Conservation (phyloP, 2,888 invertebrate species). For the Trachelus stipa region DNA sequence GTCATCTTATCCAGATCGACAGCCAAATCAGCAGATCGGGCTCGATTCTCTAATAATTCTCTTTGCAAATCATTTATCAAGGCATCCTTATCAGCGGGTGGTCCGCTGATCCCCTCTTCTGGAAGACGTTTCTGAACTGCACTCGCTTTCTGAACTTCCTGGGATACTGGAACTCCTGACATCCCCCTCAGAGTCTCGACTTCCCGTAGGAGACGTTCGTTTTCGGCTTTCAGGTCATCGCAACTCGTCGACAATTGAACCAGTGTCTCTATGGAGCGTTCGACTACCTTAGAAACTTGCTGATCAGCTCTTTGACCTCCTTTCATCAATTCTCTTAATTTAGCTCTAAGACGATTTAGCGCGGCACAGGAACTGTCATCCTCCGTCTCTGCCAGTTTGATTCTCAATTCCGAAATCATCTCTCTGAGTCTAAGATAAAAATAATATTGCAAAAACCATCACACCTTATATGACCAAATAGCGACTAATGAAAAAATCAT, state of each 20-base stretch:
- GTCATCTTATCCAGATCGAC: conserved; percentile 40
- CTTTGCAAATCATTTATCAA: conserved; percentile 33
- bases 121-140: not conserved
- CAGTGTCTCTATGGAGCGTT: conserved; percentile 52
- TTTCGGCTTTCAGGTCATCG: conserved; percentile 45
- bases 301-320: conserved; percentile 46
- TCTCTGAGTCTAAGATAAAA: conserved; percentile 46
- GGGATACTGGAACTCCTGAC: conserved; percentile 1
- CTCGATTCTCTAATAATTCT: conserved; percentile 13
- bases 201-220: conserved; percentile 39
- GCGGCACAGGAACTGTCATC: conserved; percentile 54
- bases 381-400: conserved; percentile 47
- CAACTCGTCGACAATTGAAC: conserved; percentile 47
- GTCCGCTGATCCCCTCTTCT: not conserved
- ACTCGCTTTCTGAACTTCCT: not conserved
- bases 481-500: not conserved
- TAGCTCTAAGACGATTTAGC: conserved; percentile 54
- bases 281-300: conserved; percentile 44
- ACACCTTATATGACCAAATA: not conserved
- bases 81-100: conserved; percentile 43
- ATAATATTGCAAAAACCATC: not conserved
- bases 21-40: conserved; percentile 25
- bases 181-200: conserved; percentile 30
- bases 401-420: conserved; percentile 43
- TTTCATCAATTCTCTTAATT: conserved; percentile 53